Percentiles rank a stretch among this genome's conserved stretches.
Conservation (phyloP, 30 jellyfish, hydroid and myxozoan species). For the Mastigias papua region DNA sequence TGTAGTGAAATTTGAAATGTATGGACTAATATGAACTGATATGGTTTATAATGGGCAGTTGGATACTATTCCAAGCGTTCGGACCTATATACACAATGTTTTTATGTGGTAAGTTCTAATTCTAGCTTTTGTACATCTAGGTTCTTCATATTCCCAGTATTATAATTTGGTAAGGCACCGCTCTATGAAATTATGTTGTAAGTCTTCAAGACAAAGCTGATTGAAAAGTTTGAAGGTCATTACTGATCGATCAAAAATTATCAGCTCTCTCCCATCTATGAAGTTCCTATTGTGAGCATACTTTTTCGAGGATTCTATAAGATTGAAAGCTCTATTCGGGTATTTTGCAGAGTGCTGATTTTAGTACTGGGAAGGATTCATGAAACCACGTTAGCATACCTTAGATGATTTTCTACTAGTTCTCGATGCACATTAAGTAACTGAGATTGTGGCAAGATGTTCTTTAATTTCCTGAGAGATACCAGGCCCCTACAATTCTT, state of each 20-base stretch:
- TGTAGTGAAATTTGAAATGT: too few relatives aligned
- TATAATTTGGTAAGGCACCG: neutral
- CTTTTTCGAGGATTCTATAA: neutral
- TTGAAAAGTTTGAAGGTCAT: slow-evolving; percentile 10
- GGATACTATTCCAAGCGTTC: too few relatives aligned
- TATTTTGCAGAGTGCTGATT: neutral
- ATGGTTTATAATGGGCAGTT: too few relatives aligned
- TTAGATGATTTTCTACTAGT: neutral
- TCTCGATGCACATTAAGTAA: neutral
- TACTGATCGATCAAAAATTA: neutral
- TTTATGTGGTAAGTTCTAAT: too few relatives aligned
- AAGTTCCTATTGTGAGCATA: slow-evolving; percentile 1
- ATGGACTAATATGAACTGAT: too few relatives aligned
- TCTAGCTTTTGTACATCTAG: neutral
- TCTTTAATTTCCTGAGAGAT: neutral
- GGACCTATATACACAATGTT: too few relatives aligned
- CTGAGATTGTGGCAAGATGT: slow-evolving; percentile 12
- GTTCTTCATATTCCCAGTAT: neutral
- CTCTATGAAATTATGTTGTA: slow-evolving; percentile 8
- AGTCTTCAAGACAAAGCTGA: slow-evolving; percentile 39
- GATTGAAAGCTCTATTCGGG: neutral
- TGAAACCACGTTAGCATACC: neutral
- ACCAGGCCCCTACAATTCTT: neutral
- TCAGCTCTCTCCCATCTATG: slow-evolving; percentile 1
- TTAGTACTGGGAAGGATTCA: neutral